phyloP scores from a whole-genome alignment of 2,797 vertebrate species.

The Myripristis murdjan region DNA sequence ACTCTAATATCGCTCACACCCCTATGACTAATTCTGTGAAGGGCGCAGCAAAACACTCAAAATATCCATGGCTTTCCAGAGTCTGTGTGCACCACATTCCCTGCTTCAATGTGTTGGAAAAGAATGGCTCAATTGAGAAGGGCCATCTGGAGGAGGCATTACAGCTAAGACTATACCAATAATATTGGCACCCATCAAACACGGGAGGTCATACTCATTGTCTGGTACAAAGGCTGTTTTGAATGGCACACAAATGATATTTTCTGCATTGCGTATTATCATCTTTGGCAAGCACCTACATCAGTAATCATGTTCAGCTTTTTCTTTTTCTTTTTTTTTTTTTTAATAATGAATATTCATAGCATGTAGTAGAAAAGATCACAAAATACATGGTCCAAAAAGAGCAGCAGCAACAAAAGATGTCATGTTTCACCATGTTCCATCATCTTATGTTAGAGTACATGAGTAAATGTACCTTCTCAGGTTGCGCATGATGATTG shows the following conservation, averaged over 20 bases:
- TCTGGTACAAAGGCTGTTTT: constrained; percentile 5
- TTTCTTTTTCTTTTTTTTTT: too few relatives aligned
- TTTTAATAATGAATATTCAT: neutral
- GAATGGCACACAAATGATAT: constrained; percentile 9
- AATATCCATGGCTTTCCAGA: constrained; percentile 57
- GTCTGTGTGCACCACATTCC: constrained; percentile 51
- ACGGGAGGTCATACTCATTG: constrained; percentile 21
- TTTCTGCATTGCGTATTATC: constrained; percentile 8
- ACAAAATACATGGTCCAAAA: neutral
- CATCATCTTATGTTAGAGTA: constrained; percentile 6
- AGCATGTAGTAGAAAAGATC: neutral
- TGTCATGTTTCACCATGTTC: constrained; percentile 3
- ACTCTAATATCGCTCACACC: constrained; percentile 67
- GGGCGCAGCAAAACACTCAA: constrained; percentile 57
- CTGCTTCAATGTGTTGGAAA: constrained; percentile 54
- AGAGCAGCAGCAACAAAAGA: neutral
- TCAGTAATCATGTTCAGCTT: neutral
- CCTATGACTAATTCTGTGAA: constrained; percentile 79
- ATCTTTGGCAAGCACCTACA: constrained; percentile 4
- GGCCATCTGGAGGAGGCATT: constrained; percentile 76
- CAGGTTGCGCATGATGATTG: neutral
- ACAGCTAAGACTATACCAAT: constrained; percentile 53
- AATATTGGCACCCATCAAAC: constrained; percentile 38
- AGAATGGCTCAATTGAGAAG: constrained; percentile 60
- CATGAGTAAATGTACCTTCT: neutral